Evolutionary conservation across 1,140 invertebrate genomes (phyloP).

Genomic region (Aphis craccivora): DNA sequence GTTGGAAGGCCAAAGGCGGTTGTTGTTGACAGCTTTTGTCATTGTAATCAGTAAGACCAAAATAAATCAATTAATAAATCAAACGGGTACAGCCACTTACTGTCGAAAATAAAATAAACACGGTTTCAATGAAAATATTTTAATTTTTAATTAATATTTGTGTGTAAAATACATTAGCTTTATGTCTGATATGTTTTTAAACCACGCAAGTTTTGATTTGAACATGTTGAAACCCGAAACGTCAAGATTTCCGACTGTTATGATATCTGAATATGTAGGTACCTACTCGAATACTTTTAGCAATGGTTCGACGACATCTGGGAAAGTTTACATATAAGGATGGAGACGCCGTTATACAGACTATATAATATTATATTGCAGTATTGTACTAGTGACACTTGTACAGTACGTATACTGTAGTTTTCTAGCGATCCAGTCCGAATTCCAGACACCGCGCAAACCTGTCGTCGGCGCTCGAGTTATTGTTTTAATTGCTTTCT

Average conservation of each 20-base stretch:
- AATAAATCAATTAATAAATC: not conserved
- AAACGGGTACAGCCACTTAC: not conserved
- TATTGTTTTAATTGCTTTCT: constrained; percentile 46
- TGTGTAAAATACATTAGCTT: not conserved
- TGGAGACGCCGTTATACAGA: not conserved
- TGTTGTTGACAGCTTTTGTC: not conserved
- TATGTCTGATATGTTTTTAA: not conserved
- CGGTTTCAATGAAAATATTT: not conserved
- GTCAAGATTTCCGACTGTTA: not conserved
- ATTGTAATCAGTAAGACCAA: too few relatives aligned
- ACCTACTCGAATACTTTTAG: not conserved
- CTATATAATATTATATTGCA: constrained; percentile 11
- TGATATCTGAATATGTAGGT: not conserved
- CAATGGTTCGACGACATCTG: not conserved
- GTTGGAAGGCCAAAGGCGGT: not conserved
- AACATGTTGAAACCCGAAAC: not conserved
- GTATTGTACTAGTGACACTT: not conserved
- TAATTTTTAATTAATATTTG: too few relatives aligned
- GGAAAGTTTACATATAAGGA: constrained; percentile 16
- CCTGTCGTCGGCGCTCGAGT: not conserved
- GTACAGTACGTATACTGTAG: not conserved
- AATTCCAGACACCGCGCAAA: constrained; percentile 12
- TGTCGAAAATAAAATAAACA: not conserved
- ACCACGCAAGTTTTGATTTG: not conserved
- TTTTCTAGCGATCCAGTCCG: not conserved